Conservation (phyloP, 64 coral and sea anemone genomes). For the Cladopsammia gracilis region DNA sequence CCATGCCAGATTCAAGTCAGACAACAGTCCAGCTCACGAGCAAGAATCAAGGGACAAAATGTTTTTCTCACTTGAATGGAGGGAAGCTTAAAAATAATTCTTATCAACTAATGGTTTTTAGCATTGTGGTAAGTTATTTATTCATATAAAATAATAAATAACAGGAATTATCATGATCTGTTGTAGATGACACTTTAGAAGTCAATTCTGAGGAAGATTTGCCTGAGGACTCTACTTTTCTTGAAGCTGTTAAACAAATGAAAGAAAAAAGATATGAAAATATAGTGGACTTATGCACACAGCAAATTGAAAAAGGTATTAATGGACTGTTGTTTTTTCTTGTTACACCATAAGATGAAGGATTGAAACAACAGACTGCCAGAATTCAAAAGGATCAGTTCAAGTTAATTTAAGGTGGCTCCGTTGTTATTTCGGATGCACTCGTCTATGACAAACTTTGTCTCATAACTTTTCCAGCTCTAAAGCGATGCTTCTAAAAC, state of each 20-base stretch:
- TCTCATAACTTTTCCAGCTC: too few species aligned
- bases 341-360: not conserved
- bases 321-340: not conserved
- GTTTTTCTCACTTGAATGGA: too few species aligned
- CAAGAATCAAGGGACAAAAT: too few species aligned
- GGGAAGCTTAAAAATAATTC: too few species aligned
- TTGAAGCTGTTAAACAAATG: constrained; percentile 84
- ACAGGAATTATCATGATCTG: not conserved
- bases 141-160: not conserved
- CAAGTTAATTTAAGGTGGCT: not conserved
- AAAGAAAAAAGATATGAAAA: constrained; percentile 86
- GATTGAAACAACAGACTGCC: not conserved
- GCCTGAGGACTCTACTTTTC: constrained; percentile 66
- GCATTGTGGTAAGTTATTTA: not conserved
- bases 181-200: constrained; percentile 61
- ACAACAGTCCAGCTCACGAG: too few species aligned
- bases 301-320: constrained; percentile 88
- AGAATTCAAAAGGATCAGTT: not conserved
- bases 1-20: too few species aligned
- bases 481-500: too few species aligned
- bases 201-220: constrained; percentile 62
- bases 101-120: too few species aligned
- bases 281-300: constrained; percentile 79
- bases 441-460: too few species aligned
- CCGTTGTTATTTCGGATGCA: too few species aligned